Evolutionary conservation across 64 coral and sea anemone species (phyloP), one percentile per base, ranked within the genome.

Genomic region (Cladopsammia gracilis): DNA sequence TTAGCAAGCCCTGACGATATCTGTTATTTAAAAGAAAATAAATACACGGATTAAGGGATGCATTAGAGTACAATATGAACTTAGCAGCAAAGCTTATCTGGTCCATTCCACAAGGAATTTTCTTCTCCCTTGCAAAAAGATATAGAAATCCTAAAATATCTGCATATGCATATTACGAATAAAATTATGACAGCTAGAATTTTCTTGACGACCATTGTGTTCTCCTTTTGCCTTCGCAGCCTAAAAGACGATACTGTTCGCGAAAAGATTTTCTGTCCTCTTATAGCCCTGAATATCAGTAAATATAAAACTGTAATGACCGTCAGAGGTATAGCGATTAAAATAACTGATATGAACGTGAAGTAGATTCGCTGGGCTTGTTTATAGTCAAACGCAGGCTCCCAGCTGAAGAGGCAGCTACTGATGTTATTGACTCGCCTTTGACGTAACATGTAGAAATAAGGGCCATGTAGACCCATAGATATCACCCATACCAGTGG

Each of bases 281-380:
- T 57, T 42, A 60, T 56, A 42, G 79, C 50, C 18, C 57, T 91
- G 68, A 82, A 91, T 20, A 91, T 91, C 18, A 68, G 64, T 42
- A 76, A 88, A 57, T 94, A 94, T 53, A 94, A 58, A 62, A 89
- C 60, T 2, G 79, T 57, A 3, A 94, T 45, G 10, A 94, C 62
- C 4, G 24, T 10, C 22, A 89, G 82, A 20, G 92, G 92, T 10
- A 94, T 52, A 5, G 51, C 15, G 52, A 93, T 71, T 16, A 93
- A 78, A 12, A 86, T 4, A 20, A 79, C 60, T 5, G 65, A 24
- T n/a, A 93, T 13, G 34, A 79, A 20, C 14, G 43, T 71, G 16
- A 74, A 66, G 73, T 93, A 22, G 25, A 58, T 46, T 66, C 75
- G 42, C 34, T 48, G 48, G 10, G 74, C 3, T n/a, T n/a, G n/a